Conservation (phyloP, 2,888 invertebrate genomes). For the Andrena flavipes region DNA sequence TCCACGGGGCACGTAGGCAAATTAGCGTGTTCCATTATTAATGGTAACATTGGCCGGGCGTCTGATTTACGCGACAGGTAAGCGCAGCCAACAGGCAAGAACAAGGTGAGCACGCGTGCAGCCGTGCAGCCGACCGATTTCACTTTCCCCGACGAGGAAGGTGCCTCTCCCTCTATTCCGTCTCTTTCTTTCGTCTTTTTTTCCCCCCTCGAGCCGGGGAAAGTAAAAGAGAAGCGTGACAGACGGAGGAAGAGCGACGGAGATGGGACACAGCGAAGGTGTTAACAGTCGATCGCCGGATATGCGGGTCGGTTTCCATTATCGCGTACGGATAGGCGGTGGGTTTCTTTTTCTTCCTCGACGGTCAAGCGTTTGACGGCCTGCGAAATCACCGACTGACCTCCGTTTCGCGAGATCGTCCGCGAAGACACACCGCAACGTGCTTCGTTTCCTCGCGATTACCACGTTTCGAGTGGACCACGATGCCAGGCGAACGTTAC, state of each 20-base stretch:
- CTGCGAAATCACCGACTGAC: not conserved
- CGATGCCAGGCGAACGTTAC: too few relatives aligned
- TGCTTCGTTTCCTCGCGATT: too few relatives aligned
- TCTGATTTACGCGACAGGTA: constrained; percentile 73
- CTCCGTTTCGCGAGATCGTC: not conserved
- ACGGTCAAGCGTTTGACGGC: not conserved
- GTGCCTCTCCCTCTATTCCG: constrained; percentile 69
- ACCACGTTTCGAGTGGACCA: too few relatives aligned
- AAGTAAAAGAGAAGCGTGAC: constrained; percentile 69
- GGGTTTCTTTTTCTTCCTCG: constrained; percentile 45
- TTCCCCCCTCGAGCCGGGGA: constrained; percentile 53
- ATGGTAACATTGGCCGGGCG: constrained; percentile 63
- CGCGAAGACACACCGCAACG: too few relatives aligned
- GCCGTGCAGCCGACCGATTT: constrained; percentile 75
- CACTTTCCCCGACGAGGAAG: constrained; percentile 80
- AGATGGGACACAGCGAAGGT: constrained; percentile 49
- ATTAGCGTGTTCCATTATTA: constrained; percentile 63
- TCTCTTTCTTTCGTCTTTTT: constrained; percentile 54
- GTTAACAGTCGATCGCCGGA: constrained; percentile 65
- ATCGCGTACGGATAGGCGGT: constrained; percentile 17
- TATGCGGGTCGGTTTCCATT: constrained; percentile 29
- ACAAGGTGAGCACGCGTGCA: constrained; percentile 74
- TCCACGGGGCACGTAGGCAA: constrained; percentile 16
- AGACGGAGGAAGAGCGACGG: constrained; percentile 3
- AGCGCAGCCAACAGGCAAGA: constrained; percentile 56